phyloP scores from a whole-genome alignment of 2,797 vertebrate genomes.

The Helarctos malayanus region DNA sequence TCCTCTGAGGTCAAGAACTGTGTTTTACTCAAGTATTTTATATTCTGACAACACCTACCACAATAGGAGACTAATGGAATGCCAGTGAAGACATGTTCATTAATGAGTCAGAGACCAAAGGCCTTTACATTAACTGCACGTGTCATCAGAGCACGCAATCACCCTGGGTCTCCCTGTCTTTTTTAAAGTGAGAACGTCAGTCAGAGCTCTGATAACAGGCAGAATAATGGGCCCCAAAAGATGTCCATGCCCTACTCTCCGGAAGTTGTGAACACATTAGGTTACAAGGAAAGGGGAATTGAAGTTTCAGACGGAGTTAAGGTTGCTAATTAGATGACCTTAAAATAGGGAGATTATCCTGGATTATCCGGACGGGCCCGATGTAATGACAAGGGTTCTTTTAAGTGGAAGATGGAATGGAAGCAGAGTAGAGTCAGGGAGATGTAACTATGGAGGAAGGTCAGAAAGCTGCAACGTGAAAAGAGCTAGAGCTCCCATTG shows the following conservation, averaged over 20 bases:
- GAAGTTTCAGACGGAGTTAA: neutral
- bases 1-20: neutral
- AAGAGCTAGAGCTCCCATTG: neutral
- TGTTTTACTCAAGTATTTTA: neutral
- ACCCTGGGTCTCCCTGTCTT: neutral
- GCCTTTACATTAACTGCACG: neutral
- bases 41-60: neutral
- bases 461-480: neutral
- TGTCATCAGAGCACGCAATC: neutral
- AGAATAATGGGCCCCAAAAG: neutral
- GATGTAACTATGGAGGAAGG: no score
- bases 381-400: neutral
- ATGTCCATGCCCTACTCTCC: neutral
- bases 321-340: neutral
- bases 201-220: neutral
- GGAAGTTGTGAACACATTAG: neutral
- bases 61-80: neutral
- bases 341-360: neutral
- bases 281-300: neutral
- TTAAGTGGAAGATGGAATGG: neutral
- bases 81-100: neutral
- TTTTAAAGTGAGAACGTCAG: neutral
- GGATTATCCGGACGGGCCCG: neutral
- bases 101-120: neutral
- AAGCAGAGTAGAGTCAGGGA: neutral